Conservation (phyloP, 2,888 invertebrate species). For the Adelognathus sp. region DNA sequence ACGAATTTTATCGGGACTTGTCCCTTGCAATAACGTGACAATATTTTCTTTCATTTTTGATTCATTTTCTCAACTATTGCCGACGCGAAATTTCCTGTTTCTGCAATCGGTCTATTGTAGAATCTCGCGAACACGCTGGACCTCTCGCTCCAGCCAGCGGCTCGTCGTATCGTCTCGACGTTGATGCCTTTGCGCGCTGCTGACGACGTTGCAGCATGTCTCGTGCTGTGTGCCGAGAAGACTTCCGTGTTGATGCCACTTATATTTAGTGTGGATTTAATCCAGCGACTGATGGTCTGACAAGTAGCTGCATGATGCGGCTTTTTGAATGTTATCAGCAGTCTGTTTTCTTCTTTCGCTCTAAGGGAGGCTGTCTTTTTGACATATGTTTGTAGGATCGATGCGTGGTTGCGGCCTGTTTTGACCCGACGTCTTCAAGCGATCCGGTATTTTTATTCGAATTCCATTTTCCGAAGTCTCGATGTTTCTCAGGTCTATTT, state of each 20-base stretch:
- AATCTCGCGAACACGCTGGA: constrained; percentile 20
- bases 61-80: no score
- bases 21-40: no score
- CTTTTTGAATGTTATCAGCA: constrained; percentile 13
- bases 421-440: constrained; percentile 28
- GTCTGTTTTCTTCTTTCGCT: neutral
- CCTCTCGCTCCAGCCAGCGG: constrained; percentile 11
- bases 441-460: constrained; percentile 31
- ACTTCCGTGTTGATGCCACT: constrained; percentile 18
- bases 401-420: constrained; percentile 30
- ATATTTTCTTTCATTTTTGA: no score
- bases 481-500: constrained; percentile 24
- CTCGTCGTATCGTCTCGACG: constrained; percentile 5
- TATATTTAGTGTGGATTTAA: neutral
- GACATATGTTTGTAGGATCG: constrained; percentile 9
- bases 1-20: no score
- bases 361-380: constrained; percentile 1
- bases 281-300: constrained; percentile 35
- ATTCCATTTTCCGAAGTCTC: neutral
- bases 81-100: neutral
- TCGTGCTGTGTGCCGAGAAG: constrained; percentile 15
- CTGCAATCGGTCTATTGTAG: constrained; percentile 21
- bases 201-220: constrained; percentile 14
- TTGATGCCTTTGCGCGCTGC: neutral
- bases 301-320: constrained; percentile 12